Evolutionary conservation across 2,797 vertebrate genomes (phyloP), one percentile per base, ranked within the genome.

Genomic region (Silurus aristotelis): DNA sequence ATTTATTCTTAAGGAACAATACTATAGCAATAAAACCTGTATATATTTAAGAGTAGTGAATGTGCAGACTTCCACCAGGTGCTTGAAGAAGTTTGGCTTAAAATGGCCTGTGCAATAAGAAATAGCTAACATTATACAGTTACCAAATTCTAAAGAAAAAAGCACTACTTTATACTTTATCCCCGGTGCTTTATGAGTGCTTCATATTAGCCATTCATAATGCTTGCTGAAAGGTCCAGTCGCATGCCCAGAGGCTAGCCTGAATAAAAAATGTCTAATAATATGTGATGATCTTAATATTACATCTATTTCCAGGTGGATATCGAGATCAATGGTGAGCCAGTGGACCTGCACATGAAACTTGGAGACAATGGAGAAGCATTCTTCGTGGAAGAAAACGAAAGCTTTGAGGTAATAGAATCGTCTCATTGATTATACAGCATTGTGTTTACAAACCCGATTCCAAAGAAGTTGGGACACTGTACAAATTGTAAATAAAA

Each of bases 291-390:
- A 52, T 72, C 2, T 68, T 48, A 6, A 73, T 52, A 7, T 52
- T 14, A 52, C 52, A 43, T 87, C 27, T 68, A 76, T 90, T 80
- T 85, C 19, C 87, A 99, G 98, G 98, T 99, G 86, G 98, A 99
- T 88, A 98, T 99, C 77, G 97, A 98, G 93, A 95, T 99, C 88
- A 99, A 98, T 0, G 98, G 98, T 6, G 95, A 99, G 85, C 92
- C 96, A 0, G 97, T 98, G 48, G 95, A 97, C 87, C 93, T 99
- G 90, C 97, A 96, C 71, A 99, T 99, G 98, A 98, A 97, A 91
- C 93, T 99, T 66, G 98, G 98, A 17, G 96, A 99, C 90, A 98
- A 97, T 3, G 98, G 98, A 85, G 98, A 99, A 87, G 98, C 98
- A 38, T 99, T 99, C 92, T 99, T 99, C 14, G 95, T 99, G 55